Conservation (phyloP, 2,888 invertebrate genomes). For the Boloria euphrosyne region DNA sequence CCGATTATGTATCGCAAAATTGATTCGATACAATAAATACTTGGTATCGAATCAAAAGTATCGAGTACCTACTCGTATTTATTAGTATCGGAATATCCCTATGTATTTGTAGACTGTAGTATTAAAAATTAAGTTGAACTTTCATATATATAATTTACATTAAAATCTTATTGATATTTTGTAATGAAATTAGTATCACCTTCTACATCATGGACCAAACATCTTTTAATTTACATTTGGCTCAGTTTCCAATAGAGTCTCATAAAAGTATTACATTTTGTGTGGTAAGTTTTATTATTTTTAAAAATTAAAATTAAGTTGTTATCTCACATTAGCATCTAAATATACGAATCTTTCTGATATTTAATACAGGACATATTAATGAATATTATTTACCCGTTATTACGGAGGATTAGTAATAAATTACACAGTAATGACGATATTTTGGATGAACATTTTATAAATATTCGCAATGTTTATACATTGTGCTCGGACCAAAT, state of each 20-base stretch:
- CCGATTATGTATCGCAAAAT: too few species aligned
- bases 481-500: conserved; percentile 69
- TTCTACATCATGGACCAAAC: too few species aligned
- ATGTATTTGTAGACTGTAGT: too few species aligned
- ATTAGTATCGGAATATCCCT: too few species aligned
- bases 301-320: neutral
- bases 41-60: too few species aligned
- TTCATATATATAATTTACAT: too few species aligned
- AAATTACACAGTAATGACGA: conserved; percentile 48
- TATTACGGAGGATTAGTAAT: conserved; percentile 52
- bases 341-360: neutral
- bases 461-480: conserved; percentile 58
- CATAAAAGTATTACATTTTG: conserved; percentile 57
- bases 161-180: too few species aligned
- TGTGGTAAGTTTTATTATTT: conserved; percentile 50
- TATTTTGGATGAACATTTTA: conserved; percentile 40
- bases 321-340: neutral
- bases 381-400: conserved; percentile 56
- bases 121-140: too few species aligned
- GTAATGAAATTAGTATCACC: too few species aligned
- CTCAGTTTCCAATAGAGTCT: conserved; percentile 44
- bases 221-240: conserved; percentile 17
- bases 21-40: too few species aligned
- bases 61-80: too few species aligned
- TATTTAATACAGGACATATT: conserved; percentile 56